phyloP scores from a whole-genome alignment of 2,888 invertebrate genomes.

The Agrochola lychnidis region DNA sequence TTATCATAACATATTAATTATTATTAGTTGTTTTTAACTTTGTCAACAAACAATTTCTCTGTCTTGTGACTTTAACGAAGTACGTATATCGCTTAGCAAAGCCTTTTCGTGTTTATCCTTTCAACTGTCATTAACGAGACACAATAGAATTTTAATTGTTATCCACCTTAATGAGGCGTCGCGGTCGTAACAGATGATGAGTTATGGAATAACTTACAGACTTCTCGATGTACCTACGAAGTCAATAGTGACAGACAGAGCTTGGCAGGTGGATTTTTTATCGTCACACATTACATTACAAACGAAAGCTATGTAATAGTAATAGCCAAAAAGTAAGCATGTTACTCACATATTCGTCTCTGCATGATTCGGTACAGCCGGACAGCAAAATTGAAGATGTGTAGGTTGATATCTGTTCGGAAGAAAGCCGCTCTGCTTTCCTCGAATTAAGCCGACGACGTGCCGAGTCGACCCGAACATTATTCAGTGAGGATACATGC shows the following conservation, averaged over 20 bases:
- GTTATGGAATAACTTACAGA: neutral
- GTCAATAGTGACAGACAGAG: neutral
- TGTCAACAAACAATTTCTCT: neutral
- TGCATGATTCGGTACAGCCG: neutral
- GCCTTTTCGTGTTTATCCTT: no score
- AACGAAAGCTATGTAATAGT: neutral
- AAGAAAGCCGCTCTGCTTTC: neutral
- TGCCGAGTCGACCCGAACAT: neutral
- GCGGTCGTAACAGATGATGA: no score
- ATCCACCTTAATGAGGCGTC: no score
- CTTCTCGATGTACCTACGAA: no score
- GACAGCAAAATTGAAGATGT: neutral
- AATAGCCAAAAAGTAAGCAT: neutral
- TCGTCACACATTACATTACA: neutral
- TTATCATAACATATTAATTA: neutral
- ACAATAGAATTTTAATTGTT: no score
- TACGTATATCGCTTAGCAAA: neutral
- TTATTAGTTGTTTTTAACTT: neutral
- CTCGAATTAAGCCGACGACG: neutral
- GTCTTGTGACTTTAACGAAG: neutral
- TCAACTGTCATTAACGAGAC: no score
- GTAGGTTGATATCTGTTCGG: neutral
- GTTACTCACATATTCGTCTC: neutral
- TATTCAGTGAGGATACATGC: neutral
- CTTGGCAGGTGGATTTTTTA: conserved; percentile 1